A percentile compares a stretch with the other conserved stretches of the same genome.
Evolutionary conservation across 2,888 invertebrate species (phyloP).

Genomic region (Myathropa florea): DNA sequence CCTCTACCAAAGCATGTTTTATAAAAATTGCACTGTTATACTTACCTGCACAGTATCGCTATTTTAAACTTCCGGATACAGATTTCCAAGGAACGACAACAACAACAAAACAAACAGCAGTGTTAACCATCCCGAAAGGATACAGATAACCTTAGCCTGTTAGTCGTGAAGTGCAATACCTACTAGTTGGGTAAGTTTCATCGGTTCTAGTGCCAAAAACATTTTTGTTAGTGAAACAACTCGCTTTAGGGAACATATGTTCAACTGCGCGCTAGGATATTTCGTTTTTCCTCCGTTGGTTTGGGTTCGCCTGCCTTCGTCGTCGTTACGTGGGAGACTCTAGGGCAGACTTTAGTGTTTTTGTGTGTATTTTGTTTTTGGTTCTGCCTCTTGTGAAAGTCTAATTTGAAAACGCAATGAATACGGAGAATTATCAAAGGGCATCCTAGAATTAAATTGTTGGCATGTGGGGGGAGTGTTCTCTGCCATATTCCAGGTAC

Average conservation of each 20-base stretch:
- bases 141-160: neutral
- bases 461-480: neutral
- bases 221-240: neutral
- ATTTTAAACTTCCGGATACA: slow-evolving; percentile 47
- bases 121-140: neutral
- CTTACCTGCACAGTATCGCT: slow-evolving; percentile 39
- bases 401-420: too few species aligned
- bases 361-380: neutral
- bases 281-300: neutral
- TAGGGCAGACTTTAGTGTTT: neutral
- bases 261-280: neutral
- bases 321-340: neutral
- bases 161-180: neutral
- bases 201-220: neutral
- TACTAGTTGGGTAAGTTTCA: neutral
- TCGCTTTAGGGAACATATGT: neutral
- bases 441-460: neutral
- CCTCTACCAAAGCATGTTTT: slow-evolving; percentile 34
- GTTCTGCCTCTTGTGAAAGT: neutral
- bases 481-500: neutral
- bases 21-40: slow-evolving; percentile 46
- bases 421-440: neutral
- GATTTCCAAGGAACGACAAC: slow-evolving; percentile 15
- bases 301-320: neutral
- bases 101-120: neutral